Percentiles rank a stretch among this genome's conserved stretches.
These are phyloP conservation scores for Drosophila gunungcola DNA, from an alignment of 1,140 invertebrate species.

Conservation along the genomic window DNA sequence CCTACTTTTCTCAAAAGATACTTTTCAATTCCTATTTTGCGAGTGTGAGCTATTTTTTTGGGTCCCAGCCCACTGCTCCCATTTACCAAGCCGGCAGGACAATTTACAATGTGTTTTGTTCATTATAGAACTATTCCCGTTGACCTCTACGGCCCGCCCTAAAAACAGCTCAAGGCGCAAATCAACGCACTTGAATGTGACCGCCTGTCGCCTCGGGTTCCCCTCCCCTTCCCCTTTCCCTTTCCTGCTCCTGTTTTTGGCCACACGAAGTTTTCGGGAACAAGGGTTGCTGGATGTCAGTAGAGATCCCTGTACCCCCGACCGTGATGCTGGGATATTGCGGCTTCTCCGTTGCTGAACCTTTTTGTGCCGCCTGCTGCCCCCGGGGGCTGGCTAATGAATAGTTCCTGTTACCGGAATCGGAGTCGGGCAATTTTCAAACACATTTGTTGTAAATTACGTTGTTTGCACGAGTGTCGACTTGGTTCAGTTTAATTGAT, in stretches of 20 bases:
- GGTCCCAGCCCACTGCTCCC: slow-evolving; percentile 60
- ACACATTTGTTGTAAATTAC: slow-evolving; percentile 83
- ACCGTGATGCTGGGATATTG: slow-evolving; percentile 56
- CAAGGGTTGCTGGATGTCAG: slow-evolving; percentile 55
- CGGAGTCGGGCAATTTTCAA: slow-evolving; percentile 50
- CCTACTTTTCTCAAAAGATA: neutral
- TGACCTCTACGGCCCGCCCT: slow-evolving; percentile 64
- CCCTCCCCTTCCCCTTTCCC: neutral
- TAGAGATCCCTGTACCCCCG: slow-evolving; percentile 26
- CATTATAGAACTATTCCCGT: slow-evolving; percentile 79
- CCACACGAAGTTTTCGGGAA: slow-evolving; percentile 52
- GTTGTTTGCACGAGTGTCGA: slow-evolving; percentile 81
- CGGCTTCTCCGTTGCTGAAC: slow-evolving; percentile 57
- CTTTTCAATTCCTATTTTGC: slow-evolving; percentile 11
- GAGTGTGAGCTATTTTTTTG: slow-evolving; percentile 35
- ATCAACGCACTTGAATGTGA: slow-evolving; percentile 65
- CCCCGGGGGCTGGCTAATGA: slow-evolving; percentile 72
- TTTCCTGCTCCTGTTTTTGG: slow-evolving; percentile 30
- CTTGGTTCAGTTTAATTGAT: slow-evolving; percentile 83
- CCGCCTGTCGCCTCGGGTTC: slow-evolving; percentile 61
- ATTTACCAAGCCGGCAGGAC: slow-evolving; percentile 74
- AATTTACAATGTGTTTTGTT: slow-evolving; percentile 84
- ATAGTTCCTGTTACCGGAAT: slow-evolving; percentile 65
- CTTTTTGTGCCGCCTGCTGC: slow-evolving; percentile 43
- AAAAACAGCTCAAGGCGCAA: slow-evolving; percentile 58